Evolutionary conservation across 2,888 invertebrate genomes (phyloP), one percentile per base, ranked within the genome.

Genomic region (Meiosimyza platycephala): DNA sequence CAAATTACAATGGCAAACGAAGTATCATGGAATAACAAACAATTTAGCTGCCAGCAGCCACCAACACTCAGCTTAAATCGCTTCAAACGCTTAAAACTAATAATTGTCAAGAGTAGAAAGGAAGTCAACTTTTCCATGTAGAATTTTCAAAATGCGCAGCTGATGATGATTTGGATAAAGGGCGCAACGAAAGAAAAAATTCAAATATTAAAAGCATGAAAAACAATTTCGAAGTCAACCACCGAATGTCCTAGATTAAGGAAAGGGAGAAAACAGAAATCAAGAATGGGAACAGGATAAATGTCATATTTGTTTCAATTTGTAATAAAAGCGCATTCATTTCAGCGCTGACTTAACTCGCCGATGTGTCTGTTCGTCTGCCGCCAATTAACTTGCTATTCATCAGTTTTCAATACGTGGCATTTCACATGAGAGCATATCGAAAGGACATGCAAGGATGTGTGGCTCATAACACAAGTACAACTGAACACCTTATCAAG

Each of bases 381-480:
- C 70, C 74, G 84, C 79, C 85, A 85, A 85, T 85, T 85, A 85
- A 85, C 85, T 85, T 85, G 81, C 85, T 85, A 84, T 84, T 84
- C 84, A 84, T 85, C 84, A 83, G 78, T 48, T 59, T 50, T 63
- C 63, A 78, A 72, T 73, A 9, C 40, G 73, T 73, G 75, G 74
- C 79, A 76, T 77, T 78, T 78, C 76, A 76, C 74, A 77, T 76
- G 72, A 76, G 55, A 67, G 76, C 51, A 15, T 28, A 28, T 51
- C n/a, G 28, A 62, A 15, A 64, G 64, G 64, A 64, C 51, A 50
- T 50, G n/a, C 64, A 33, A 22, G 62, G 62, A 63, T 67, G 22
- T 64, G 51, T 51, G 51, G 51, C 22, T 40, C 40, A 40, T 40
- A 63, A 16, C n/a, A 55, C 15, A 16, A 50, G n/a, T n/a, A n/a